Percentiles rank a stretch among this genome's conserved stretches.
phyloP scores from a whole-genome alignment of 23 tunicate species.

The Ascidia mentula region DNA sequence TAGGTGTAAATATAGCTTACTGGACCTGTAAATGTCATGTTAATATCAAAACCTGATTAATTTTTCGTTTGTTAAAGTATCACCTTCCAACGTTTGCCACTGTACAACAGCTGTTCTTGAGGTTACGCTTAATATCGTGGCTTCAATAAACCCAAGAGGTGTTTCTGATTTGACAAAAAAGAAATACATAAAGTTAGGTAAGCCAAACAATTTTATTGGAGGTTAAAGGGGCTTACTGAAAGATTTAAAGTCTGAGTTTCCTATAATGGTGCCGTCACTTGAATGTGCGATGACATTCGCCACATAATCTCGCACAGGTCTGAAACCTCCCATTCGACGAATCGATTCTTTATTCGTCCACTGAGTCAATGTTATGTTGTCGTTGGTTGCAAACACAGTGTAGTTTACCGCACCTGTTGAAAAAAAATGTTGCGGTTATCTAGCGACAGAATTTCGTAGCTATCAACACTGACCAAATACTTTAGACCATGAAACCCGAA shows the following conservation, averaged over 20 bases:
- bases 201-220: not conserved
- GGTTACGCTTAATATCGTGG: not conserved
- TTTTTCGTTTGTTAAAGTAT: too few relatives aligned
- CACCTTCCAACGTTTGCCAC: slow-evolving; percentile 1
- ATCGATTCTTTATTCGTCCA: not conserved
- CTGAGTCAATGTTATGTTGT: not conserved
- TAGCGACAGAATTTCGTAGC: not conserved
- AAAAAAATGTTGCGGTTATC: not conserved
- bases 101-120: not conserved
- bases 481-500: not conserved
- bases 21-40: not conserved
- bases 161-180: not conserved
- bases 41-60: too few relatives aligned
- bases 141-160: not conserved
- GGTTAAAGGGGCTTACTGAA: not conserved
- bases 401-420: not conserved
- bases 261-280: not conserved
- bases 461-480: not conserved
- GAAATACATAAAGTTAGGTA: too few relatives aligned
- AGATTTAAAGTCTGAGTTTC: not conserved
- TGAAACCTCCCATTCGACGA: not conserved
- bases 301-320: not conserved
- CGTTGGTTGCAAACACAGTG: not conserved
- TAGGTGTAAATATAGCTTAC: not conserved
- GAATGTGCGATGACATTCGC: not conserved